Conservation (phyloP, 2,113 vertebrate species). For the Eublepharis macularius region DNA sequence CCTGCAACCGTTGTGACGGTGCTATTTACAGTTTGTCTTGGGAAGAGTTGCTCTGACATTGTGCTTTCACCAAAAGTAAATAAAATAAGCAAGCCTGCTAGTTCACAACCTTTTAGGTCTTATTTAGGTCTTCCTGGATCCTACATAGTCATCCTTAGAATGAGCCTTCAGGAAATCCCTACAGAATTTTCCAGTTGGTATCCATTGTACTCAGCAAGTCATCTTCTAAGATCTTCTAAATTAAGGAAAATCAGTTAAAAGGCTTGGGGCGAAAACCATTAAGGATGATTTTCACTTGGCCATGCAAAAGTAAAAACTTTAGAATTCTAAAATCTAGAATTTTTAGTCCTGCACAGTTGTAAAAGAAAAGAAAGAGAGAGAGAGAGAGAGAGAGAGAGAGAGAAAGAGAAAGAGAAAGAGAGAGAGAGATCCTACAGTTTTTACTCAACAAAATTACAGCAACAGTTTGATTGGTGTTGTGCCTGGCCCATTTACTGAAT, state of each 20-base stretch:
- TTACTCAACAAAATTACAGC: conserved; percentile 51
- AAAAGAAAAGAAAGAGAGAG: too few species aligned
- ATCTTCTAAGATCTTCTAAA: conserved; percentile 20
- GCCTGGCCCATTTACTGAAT: conserved; percentile 48
- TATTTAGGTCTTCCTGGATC: too few species aligned
- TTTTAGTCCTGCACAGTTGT: not conserved
- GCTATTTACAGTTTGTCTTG: conserved; percentile 85
- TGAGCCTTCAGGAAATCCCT: conserved; percentile 52
- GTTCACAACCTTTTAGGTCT: conserved; percentile 77
- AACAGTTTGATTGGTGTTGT: conserved; percentile 21
- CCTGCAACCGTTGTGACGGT: conserved; percentile 80
- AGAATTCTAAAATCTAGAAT: not conserved
- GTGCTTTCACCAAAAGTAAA: conserved; percentile 71
- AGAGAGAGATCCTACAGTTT: conserved; percentile 35
- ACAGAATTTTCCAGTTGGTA: conserved; percentile 13
- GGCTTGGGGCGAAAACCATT: not conserved
- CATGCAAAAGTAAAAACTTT: conserved; percentile 11
- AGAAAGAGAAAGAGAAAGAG: too few species aligned
- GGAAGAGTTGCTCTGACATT: conserved; percentile 82
- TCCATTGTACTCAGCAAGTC: conserved; percentile 12
- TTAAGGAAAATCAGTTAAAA: conserved; percentile 12
- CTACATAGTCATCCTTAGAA: conserved; percentile 2
- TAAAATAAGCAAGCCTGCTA: conserved; percentile 68
- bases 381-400: too few species aligned
- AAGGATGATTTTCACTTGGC: conserved; percentile 33